Percentiles rank a stretch among this genome's conserved stretches.
Evolutionary conservation across 2,113 vertebrate species (phyloP).

Genomic region (Cyprinus carpio): DNA sequence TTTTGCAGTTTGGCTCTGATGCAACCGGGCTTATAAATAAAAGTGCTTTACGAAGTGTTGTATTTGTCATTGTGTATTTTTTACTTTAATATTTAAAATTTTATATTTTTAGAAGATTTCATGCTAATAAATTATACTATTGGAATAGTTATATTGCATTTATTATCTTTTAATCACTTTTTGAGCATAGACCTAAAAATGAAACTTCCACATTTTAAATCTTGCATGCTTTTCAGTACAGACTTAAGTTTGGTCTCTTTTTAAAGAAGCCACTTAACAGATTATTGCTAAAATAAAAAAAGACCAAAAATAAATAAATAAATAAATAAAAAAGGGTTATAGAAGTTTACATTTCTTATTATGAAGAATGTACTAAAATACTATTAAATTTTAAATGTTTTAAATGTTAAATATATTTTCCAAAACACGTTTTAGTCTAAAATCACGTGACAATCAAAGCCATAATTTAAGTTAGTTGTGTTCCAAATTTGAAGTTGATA

Average conservation of each 20-base stretch:
- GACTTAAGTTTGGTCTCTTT: no score
- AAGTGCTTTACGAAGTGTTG: constrained; percentile 10
- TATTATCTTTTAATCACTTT: no score
- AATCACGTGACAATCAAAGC: neutral
- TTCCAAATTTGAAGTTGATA: neutral
- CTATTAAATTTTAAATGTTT: neutral
- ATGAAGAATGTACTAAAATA: neutral
- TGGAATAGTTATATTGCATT: no score
- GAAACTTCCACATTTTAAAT: no score
- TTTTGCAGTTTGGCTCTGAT: constrained; percentile 28
- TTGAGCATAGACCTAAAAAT: no score
- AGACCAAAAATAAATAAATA: no score
- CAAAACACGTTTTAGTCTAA: neutral
- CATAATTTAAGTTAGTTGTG: neutral
- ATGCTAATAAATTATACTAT: no score
- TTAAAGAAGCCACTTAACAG: neutral
- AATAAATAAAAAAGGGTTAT: no score
- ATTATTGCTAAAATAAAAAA: neutral
- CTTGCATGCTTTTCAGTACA: no score
- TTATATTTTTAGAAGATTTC: no score
- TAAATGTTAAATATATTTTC: neutral
- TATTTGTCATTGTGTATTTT: neutral
- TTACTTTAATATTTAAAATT: no score
- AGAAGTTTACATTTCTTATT: neutral
- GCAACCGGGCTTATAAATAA: constrained; percentile 18